Evolutionary conservation across 2,797 vertebrate genomes (phyloP), one percentile per base, ranked within the genome.

Genomic region (Melanogrammus aeglefinus): DNA sequence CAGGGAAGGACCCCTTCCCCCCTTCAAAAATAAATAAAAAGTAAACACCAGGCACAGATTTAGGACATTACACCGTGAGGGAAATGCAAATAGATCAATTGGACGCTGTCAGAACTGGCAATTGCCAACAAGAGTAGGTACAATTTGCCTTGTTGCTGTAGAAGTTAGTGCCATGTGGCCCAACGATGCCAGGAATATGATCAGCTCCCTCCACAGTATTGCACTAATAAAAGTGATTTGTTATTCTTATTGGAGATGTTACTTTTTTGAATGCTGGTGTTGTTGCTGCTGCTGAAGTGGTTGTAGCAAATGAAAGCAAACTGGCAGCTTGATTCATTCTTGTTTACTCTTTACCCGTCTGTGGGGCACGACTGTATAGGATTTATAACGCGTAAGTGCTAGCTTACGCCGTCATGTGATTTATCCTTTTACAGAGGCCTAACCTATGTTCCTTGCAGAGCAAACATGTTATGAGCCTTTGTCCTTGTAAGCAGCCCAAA

Each of bases 1-100:
- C 75, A 0, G 79, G 74, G 75, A 0, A 80, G 75, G 75, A 75
- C 76, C 44, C 72, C 57, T 8, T 21, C 16, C 57, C 16, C 63
- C 63, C 6, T 69, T 24, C 63, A 69, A 10, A 27, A 27, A 24
- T 69, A 69, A 27, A 69, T 24, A 69, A 33, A 33, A 3, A 27
- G 6, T 63, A 4, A 21, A 18, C 47, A 57, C 47, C 47, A 21
- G 47, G 18, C 18, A 57, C 47, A n/a, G 57, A 63, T 63, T 63
- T 24, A 63, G 57, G 63, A 69, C 63, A 69, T 69, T 27, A 69
- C 63, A 69, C 24, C 6, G 24, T 12, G 24, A 27, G 21, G 6
- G 57, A 69, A 69, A 24, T 7, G 27, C 24, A 69, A 69, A 27
- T 27, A 10, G 6, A 69, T 27, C 9, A 69, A 69, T 69, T 27